phyloP scores from a whole-genome alignment of 2,888 invertebrate genomes.

The Caenorhabditis uteleia region DNA sequence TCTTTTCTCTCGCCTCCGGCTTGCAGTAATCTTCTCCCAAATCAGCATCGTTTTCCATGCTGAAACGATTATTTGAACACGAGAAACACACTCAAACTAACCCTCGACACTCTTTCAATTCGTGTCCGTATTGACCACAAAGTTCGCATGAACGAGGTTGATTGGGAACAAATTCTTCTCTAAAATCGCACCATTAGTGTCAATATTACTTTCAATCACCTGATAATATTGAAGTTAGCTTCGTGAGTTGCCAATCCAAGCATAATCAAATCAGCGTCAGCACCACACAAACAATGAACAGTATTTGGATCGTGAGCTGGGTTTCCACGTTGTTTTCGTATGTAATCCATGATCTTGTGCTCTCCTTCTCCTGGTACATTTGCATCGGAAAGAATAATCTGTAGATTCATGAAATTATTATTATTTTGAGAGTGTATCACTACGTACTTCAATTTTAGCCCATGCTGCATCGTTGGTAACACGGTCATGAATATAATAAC shows the following conservation, averaged over 20 bases:
- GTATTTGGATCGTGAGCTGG: constrained; percentile 93
- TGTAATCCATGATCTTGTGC: constrained; percentile 99
- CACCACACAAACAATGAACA: constrained; percentile 92
- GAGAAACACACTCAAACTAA: too few relatives aligned
- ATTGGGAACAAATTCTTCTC: constrained; percentile 96
- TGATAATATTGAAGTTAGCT: constrained; percentile 95
- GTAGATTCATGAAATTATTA: constrained; percentile 10
- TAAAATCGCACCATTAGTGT: constrained; percentile 9
- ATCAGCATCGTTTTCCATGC: constrained; percentile 51
- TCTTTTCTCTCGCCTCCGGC: constrained; percentile 62
- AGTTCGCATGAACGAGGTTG: constrained; percentile 93
- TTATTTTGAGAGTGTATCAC: background rate
- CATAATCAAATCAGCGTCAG: constrained; percentile 95
- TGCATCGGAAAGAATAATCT: constrained; percentile 90
- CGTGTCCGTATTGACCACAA: constrained; percentile 79
- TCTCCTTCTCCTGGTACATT: constrained; percentile 98
- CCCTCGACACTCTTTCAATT: constrained; percentile 68
- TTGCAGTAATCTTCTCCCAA: constrained; percentile 57
- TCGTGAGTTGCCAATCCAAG: constrained; percentile 95
- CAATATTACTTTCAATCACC: constrained; percentile 14
- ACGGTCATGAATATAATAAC: constrained; percentile 79
- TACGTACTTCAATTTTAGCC: constrained; percentile 81
- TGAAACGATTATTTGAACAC: constrained; percentile 7
- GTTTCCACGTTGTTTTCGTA: constrained; percentile 83
- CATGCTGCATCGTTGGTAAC: constrained; percentile 93